These are phyloP conservation scores for Temnothorax unifasciatus DNA, from an alignment of 2,888 invertebrate species.

Conservation along the genomic window DNA sequence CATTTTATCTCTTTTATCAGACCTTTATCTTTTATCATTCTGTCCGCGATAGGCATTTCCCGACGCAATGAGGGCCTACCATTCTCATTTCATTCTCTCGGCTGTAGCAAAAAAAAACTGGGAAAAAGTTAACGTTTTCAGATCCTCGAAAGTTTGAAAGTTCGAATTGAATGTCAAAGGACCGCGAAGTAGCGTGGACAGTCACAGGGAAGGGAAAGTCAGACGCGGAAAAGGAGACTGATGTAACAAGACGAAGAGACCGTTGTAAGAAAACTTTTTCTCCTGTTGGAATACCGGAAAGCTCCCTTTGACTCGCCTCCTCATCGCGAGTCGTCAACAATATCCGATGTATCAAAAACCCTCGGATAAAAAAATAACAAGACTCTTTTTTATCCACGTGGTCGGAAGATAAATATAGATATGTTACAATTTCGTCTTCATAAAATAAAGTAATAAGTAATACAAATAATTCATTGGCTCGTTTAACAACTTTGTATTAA, in stretches of 20 bases:
- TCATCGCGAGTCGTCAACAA: slow-evolving; percentile 59
- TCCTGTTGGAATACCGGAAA: slow-evolving; percentile 4
- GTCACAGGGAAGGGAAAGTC: not conserved
- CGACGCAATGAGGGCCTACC: not conserved
- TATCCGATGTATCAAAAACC: slow-evolving; percentile 48
- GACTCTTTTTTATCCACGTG: not conserved
- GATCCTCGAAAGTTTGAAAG: slow-evolving; percentile 35
- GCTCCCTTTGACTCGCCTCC: slow-evolving; percentile 31
- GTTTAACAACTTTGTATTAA: not conserved
- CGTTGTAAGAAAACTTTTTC: slow-evolving; percentile 24
- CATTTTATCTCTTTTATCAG: slow-evolving; percentile 18
- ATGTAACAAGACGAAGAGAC: slow-evolving; percentile 24
- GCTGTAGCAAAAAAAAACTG: not conserved
- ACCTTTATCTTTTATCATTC: slow-evolving; percentile 18
- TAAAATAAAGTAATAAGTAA: not conserved
- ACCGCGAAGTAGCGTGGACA: not conserved
- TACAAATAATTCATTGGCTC: not conserved
- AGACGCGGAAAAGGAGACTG: not conserved
- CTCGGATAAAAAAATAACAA: not conserved
- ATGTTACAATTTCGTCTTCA: not conserved
- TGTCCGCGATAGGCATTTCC: slow-evolving; percentile 9
- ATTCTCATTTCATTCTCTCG: not conserved
- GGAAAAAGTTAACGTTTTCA: slow-evolving; percentile 4
- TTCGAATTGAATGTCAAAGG: slow-evolving; percentile 46
- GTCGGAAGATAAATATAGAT: not conserved